These are phyloP conservation scores for Mus pahari DNA, from an alignment of 2,113 vertebrate species.

Conservation along the genomic window DNA sequence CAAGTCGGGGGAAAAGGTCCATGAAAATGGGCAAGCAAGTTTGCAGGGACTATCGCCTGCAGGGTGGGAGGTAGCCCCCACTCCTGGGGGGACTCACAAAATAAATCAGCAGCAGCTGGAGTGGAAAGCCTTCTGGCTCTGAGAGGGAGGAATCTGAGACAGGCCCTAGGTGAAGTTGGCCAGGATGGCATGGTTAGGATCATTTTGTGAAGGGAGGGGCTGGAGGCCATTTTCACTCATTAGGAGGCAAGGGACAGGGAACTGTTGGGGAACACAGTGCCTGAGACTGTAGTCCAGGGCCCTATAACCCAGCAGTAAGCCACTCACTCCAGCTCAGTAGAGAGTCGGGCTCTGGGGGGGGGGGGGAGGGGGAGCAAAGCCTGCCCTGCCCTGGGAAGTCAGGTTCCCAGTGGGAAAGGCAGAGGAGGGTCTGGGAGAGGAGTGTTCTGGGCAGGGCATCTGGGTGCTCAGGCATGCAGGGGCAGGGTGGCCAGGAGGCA, in stretches of 20 bases:
- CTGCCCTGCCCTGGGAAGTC: neutral
- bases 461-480: neutral
- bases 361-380: neutral
- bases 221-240: neutral
- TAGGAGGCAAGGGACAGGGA: neutral
- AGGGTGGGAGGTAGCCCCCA: neutral
- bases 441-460: neutral
- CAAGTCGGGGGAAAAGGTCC: neutral
- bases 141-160: neutral
- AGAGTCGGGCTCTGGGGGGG: neutral
- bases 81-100: neutral
- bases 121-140: rapidly evolving
- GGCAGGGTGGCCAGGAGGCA: neutral
- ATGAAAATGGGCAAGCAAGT: neutral
- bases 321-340: neutral
- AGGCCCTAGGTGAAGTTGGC: neutral
- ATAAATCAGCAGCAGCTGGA: neutral
- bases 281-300: neutral
- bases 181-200: neutral
- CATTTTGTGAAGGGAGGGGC: neutral
- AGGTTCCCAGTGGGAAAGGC: slow-evolving; percentile 27
- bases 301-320: no score
- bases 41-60: neutral
- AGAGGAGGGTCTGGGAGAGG: slow-evolving; percentile 52
- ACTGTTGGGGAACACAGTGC: no score